phyloP scores from a whole-genome alignment of 2,888 invertebrate species.

The Archaeoteleia sp. region DNA sequence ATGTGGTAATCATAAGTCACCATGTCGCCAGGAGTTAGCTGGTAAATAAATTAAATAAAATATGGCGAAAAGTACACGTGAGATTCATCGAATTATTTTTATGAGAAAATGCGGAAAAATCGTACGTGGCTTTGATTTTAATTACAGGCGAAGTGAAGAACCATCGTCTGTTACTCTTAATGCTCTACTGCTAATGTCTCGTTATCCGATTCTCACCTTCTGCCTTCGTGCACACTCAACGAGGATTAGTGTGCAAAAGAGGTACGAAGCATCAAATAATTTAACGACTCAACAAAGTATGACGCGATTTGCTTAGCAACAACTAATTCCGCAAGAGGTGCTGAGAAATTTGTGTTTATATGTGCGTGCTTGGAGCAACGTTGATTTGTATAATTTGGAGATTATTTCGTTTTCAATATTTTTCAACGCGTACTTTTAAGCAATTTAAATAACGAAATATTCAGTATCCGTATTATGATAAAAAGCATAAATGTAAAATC shows the following conservation, averaged over 20 bases:
- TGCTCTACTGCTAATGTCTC: conserved; percentile 34
- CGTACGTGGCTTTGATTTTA: conserved; percentile 26
- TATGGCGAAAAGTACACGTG: conserved; percentile 4
- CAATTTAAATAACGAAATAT: neutral
- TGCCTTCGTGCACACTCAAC: conserved; percentile 13
- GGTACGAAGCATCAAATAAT: conserved; percentile 15
- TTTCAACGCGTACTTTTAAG: no score
- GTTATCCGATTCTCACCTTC: conserved; percentile 30
- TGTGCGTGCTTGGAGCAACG: neutral
- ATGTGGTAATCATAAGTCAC: no score
- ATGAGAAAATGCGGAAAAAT: conserved; percentile 11
- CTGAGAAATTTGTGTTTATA: neutral
- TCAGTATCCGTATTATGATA: no score
- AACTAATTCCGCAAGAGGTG: conserved; percentile 16
- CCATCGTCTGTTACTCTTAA: conserved; percentile 21
- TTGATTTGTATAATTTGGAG: neutral
- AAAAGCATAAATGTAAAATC: no score
- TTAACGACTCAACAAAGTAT: conserved; percentile 16
- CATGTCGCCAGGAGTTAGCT: neutral
- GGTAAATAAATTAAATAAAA: conserved; percentile 16
- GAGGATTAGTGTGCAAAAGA: conserved; percentile 18
- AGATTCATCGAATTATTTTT: conserved; percentile 24
- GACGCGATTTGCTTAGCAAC: conserved; percentile 15
- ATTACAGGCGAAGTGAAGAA: conserved; percentile 23
- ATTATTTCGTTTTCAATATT: no score